phyloP scores from a whole-genome alignment of 2,888 invertebrate genomes.

The Empis livida region DNA sequence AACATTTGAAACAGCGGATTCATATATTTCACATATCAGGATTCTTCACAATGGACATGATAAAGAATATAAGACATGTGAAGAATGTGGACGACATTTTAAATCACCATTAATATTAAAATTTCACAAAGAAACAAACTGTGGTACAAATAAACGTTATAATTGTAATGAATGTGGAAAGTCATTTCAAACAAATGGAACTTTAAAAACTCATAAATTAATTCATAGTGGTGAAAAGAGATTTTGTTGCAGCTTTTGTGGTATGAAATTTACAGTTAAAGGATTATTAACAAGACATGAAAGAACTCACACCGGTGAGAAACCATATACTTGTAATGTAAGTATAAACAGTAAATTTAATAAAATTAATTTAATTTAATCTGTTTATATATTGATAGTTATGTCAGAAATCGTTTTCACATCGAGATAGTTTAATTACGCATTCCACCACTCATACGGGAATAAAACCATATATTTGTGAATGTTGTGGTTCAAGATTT shows the following conservation, averaged over 20 bases:
- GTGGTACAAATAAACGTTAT: conserved; percentile 34
- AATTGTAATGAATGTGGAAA: conserved; percentile 30
- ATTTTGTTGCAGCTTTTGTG: conserved; percentile 29
- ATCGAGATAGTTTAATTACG: conserved; percentile 30
- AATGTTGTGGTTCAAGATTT: conserved; percentile 29
- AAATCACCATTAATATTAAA: conserved; percentile 32
- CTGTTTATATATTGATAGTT: conserved; percentile 15
- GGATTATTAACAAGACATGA: conserved; percentile 26
- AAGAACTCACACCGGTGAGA: conserved; percentile 26
- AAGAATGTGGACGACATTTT: conserved; percentile 33
- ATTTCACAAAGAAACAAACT: conserved; percentile 30
- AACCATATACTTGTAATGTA: conserved; percentile 28
- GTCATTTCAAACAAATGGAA: conserved; percentile 24
- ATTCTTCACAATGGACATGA: conserved; percentile 30
- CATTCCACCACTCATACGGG: conserved; percentile 32
- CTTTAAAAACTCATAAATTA: conserved; percentile 24
- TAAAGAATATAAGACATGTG: conserved; percentile 31
- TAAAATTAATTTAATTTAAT: background rate
- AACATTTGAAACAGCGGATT: conserved; percentile 26
- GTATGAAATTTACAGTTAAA: conserved; percentile 24
- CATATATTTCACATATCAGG: conserved; percentile 31
- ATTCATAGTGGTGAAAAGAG: conserved; percentile 25
- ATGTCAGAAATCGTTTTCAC: conserved; percentile 36
- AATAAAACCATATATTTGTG: conserved; percentile 31
- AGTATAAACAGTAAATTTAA: conserved; percentile 24